phyloP scores from a whole-genome alignment of 2,113 vertebrate species.

The Xiphophorus maculatus region DNA sequence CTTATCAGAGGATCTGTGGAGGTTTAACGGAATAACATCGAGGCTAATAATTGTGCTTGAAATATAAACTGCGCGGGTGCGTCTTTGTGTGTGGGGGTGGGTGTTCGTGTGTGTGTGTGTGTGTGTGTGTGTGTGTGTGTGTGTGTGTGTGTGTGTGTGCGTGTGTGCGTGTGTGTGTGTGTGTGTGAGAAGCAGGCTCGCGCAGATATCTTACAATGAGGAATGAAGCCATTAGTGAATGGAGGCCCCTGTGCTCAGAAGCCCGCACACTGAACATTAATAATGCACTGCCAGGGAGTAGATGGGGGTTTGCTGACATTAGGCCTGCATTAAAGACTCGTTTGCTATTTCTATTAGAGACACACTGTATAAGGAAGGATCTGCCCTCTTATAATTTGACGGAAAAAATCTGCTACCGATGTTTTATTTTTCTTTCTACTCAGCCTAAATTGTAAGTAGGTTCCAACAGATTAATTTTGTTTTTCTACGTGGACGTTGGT shows the following conservation, averaged over 20 bases:
- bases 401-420: conserved; percentile 44
- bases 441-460: conserved; percentile 3
- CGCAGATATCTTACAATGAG: conserved; percentile 72
- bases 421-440: conserved; percentile 10
- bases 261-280: conserved; percentile 70
- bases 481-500: not conserved
- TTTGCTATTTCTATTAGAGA: conserved; percentile 68
- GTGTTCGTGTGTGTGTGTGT: conserved; percentile 5
- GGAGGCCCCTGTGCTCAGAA: conserved; percentile 66
- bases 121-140: conserved; percentile 1
- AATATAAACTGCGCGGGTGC: conserved; percentile 37
- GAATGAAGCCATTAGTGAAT: conserved; percentile 70
- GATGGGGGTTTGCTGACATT: conserved; percentile 66
- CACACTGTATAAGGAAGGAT: conserved; percentile 60
- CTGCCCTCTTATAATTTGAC: conserved; percentile 59
- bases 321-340: conserved; percentile 69
- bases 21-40: conserved; percentile 57
- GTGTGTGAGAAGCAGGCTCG: conserved; percentile 19
- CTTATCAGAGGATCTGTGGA: conserved; percentile 65
- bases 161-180: accelerated
- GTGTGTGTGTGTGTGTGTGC: not conserved
- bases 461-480: not conserved
- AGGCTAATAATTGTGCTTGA: conserved; percentile 54
- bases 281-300: conserved; percentile 70
- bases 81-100: conserved; percentile 4